Percentiles rank a stretch among this genome's conserved stretches.
Conservation (phyloP, 2,113 vertebrate genomes). For the Myanophis thanlyinensis region DNA sequence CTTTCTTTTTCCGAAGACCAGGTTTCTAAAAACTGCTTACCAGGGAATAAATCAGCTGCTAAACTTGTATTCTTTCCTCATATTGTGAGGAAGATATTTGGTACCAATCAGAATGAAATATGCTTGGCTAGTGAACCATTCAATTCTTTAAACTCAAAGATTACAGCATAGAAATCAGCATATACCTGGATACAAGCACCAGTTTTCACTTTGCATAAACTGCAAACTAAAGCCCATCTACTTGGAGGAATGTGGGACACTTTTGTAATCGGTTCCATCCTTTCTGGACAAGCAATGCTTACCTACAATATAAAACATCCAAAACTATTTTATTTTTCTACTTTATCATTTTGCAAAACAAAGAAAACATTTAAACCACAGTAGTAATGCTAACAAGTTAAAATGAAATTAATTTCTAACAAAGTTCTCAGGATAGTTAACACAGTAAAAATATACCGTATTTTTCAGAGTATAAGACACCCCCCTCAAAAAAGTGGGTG, state of each 20-base stretch:
- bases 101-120: not conserved
- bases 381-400: not conserved
- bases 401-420: not conserved
- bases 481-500: too few relatives aligned
- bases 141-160: not conserved
- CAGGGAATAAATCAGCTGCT: not conserved
- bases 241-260: constrained; percentile 96
- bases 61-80: not conserved
- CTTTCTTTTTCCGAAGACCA: not conserved
- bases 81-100: not conserved
- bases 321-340: not conserved
- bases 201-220: constrained; percentile 94
- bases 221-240: constrained; percentile 97
- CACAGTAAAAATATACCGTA: not conserved
- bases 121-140: not conserved
- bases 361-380: not conserved
- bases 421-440: not conserved
- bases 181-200: constrained; percentile 96
- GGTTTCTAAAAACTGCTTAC: not conserved
- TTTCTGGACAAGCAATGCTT: constrained; percentile 95
- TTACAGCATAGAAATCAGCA: not conserved
- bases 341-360: not conserved
- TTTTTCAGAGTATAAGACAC: too few relatives aligned
- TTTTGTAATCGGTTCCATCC: constrained; percentile 99
- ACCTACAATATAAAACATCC: constrained; percentile 75